Evolutionary conservation across 2,888 invertebrate genomes (phyloP).

Genomic region (Plagiodera versicolora): DNA sequence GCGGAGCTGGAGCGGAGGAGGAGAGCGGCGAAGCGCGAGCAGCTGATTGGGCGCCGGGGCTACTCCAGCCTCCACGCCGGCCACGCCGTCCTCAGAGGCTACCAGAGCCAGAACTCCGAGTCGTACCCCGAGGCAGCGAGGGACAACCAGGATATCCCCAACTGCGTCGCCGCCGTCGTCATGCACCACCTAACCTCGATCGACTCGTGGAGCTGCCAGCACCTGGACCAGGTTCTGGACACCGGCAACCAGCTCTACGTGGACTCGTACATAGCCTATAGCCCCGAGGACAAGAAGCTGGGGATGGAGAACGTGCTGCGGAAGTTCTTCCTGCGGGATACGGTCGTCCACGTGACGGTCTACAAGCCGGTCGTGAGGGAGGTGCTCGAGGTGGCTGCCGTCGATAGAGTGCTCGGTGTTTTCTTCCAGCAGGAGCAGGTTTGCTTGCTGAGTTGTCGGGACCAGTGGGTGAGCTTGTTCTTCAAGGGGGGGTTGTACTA

Average conservation of each 20-base stretch:
- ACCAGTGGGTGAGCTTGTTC: slow-evolving; percentile 61
- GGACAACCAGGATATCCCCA: slow-evolving; percentile 55
- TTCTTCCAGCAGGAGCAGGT: slow-evolving; percentile 62
- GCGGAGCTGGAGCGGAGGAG: slow-evolving; percentile 40
- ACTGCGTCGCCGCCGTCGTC: slow-evolving; percentile 60
- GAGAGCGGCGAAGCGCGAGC: slow-evolving; percentile 48
- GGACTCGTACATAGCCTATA: slow-evolving; percentile 62
- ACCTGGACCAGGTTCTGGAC: slow-evolving; percentile 60
- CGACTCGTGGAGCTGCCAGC: slow-evolving; percentile 59
- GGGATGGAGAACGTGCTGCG: slow-evolving; percentile 53
- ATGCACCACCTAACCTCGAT: slow-evolving; percentile 58
- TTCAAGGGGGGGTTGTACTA: slow-evolving; percentile 59
- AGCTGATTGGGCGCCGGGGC: slow-evolving; percentile 49
- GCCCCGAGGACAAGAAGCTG: slow-evolving; percentile 53
- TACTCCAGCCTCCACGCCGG: slow-evolving; percentile 46
- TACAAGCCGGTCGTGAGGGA: slow-evolving; percentile 44
- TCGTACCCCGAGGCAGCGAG: slow-evolving; percentile 56
- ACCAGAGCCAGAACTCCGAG: slow-evolving; percentile 45
- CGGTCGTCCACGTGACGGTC: slow-evolving; percentile 48
- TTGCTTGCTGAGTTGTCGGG: slow-evolving; percentile 60
- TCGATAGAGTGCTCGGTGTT: slow-evolving; percentile 54
- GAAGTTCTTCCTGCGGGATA: slow-evolving; percentile 60
- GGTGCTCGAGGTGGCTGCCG: slow-evolving; percentile 33
- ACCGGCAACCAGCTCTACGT: slow-evolving; percentile 63
- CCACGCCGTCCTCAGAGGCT: slow-evolving; percentile 56